phyloP scores from a whole-genome alignment of 1,140 invertebrate genomes.

The Pomacea maculata region DNA sequence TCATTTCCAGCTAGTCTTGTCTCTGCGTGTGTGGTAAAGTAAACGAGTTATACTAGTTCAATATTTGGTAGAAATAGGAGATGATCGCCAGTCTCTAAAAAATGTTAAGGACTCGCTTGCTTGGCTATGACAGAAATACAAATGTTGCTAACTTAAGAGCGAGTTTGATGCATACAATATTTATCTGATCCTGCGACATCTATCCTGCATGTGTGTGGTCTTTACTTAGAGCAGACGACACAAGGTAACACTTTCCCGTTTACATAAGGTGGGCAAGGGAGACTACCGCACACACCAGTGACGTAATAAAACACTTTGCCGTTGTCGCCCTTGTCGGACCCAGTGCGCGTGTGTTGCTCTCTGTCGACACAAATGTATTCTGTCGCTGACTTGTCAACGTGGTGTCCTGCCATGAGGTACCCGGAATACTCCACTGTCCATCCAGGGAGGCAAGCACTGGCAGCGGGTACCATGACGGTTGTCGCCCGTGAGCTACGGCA shows the following conservation, averaged over 20 bases:
- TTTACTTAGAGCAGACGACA: constrained; percentile 22
- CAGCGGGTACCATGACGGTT: constrained; percentile 34
- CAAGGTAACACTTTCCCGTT: constrained; percentile 12
- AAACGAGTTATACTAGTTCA: no score
- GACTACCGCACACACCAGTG: constrained; percentile 15
- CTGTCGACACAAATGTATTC: constrained; percentile 41
- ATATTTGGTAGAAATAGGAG: no score
- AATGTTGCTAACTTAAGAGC: no score
- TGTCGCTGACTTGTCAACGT: not conserved
- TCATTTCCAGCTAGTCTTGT: no score
- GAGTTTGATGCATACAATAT: no score
- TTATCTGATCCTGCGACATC: no score
- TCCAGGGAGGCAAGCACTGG: constrained; percentile 19
- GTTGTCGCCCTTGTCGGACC: constrained; percentile 9
- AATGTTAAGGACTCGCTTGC: no score
- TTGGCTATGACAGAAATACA: no score
- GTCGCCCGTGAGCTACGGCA: constrained; percentile 16
- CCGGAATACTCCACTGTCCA: constrained; percentile 37
- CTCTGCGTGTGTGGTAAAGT: no score
- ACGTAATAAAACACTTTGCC: constrained; percentile 22
- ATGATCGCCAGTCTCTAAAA: no score
- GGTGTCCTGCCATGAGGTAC: constrained; percentile 32
- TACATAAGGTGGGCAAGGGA: constrained; percentile 28
- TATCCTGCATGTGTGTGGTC: no score
- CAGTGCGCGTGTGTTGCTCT: constrained; percentile 19